These are phyloP conservation scores for Austrofundulus limnaeus DNA, from an alignment of 2,113 vertebrate genomes.

Conservation along the genomic window DNA sequence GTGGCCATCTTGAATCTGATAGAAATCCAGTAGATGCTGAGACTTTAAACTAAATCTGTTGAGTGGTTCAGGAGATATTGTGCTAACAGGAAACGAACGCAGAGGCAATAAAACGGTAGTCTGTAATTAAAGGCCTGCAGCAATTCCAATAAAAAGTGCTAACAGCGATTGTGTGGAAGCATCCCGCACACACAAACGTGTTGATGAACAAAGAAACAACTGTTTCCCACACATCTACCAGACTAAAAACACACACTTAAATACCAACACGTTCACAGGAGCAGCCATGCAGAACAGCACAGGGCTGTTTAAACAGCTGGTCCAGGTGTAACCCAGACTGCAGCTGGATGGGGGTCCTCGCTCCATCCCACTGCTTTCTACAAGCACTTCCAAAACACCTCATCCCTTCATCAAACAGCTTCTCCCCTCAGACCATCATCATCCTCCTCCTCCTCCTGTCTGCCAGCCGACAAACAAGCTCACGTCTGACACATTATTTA, in stretches of 20 bases:
- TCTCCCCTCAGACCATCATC: slow-evolving; percentile 29
- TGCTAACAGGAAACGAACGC: no score
- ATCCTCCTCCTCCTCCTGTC: slow-evolving; percentile 35
- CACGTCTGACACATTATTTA: not conserved
- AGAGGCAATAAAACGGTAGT: no score
- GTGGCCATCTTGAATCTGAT: no score
- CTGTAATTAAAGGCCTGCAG: no score
- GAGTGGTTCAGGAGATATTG: no score
- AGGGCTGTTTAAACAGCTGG: slow-evolving; percentile 49
- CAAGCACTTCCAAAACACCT: slow-evolving; percentile 22
- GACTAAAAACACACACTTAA: not conserved
- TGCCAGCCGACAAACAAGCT: slow-evolving; percentile 35
- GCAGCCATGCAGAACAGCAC: slow-evolving; percentile 40
- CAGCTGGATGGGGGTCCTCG: slow-evolving; percentile 53
- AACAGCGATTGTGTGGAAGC: not conserved
- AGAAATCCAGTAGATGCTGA: no score
- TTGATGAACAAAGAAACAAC: not conserved
- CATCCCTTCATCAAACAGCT: slow-evolving; percentile 28
- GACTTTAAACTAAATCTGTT: no score
- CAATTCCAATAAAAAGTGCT: no score
- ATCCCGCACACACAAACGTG: not conserved
- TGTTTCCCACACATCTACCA: not conserved
- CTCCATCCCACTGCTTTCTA: not conserved
- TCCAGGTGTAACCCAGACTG: slow-evolving; percentile 45
- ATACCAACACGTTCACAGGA: slow-evolving; percentile 25